Conservation (phyloP, 2,797 vertebrate genomes). For the Karalla daura region DNA sequence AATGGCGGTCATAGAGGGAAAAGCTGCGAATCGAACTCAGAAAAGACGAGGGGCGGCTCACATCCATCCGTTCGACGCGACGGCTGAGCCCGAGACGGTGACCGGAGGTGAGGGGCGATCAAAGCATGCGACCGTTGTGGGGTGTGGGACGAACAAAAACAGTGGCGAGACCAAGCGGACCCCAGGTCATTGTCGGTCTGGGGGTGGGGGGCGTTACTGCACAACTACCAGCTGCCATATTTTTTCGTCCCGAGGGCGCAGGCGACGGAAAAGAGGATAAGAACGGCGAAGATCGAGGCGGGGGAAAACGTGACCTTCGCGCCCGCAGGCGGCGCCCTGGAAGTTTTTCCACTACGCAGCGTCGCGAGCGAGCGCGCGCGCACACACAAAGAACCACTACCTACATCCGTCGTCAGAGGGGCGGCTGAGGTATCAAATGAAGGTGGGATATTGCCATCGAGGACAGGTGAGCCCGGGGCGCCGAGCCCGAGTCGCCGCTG, state of each 20-base stretch:
- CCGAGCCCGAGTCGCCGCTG: constrained; percentile 50
- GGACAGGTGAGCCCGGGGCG: constrained; percentile 61
- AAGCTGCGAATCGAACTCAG: neutral
- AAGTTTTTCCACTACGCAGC: constrained; percentile 48
- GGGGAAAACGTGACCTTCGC: no score
- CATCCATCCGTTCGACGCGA: neutral
- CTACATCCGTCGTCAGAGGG: constrained; percentile 41
- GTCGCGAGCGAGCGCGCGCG: no score
- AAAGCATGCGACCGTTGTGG: constrained; percentile 34
- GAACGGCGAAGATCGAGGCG: constrained; percentile 41
- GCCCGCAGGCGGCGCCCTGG: constrained; percentile 67
- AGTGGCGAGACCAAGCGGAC: constrained; percentile 80
- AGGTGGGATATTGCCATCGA: constrained; percentile 78
- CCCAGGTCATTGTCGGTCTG: no score
- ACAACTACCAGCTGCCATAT: constrained; percentile 53
- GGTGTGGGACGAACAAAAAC: constrained; percentile 63
- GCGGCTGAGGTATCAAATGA: constrained; percentile 71
- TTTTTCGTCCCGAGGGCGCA: constrained; percentile 32
- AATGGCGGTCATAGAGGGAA: constrained; percentile 15
- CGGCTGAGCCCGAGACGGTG: no score
- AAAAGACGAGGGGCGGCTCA: constrained; percentile 3
- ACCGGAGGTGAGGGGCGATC: no score
- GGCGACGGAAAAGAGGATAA: constrained; percentile 12
- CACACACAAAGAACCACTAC: constrained; percentile 51
- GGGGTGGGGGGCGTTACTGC: no score